A percentile compares a stretch with the other conserved stretches of the same genome.
Conservation (phyloP, 2,797 vertebrate genomes). For the Cottoperca gobio region DNA sequence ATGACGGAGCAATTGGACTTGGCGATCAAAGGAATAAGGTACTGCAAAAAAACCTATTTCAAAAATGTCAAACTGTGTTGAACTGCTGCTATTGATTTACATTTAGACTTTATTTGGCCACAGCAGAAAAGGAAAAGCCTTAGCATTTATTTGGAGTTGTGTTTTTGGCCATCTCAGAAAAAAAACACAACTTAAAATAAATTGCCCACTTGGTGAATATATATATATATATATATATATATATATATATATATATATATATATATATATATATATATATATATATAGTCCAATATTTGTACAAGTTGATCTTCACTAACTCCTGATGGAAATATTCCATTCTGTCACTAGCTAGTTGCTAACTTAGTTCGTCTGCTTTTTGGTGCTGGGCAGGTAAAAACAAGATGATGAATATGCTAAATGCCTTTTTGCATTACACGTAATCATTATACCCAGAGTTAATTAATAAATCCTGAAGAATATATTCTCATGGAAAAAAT, state of each 20-base stretch:
- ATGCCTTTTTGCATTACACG: background rate
- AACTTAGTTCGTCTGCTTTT: background rate
- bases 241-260: too few relatives aligned
- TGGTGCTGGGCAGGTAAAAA: background rate
- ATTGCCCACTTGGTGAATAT: background rate
- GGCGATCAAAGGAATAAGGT: conserved; percentile 87
- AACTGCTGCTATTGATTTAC: background rate
- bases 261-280: too few relatives aligned
- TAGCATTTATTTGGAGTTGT: background rate
- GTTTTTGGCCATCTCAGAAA: background rate
- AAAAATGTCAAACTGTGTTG: background rate
- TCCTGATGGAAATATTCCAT: too few relatives aligned
- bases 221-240: too few relatives aligned
- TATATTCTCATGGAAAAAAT: background rate
- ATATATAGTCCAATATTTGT: background rate
- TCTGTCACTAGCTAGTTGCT: too few relatives aligned
- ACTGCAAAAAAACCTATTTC: conserved; percentile 6
- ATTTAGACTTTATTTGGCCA: background rate
- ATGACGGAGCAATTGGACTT: conserved; percentile 85
- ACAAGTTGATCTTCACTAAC: too few relatives aligned
- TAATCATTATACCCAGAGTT: background rate
- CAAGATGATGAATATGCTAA: background rate
- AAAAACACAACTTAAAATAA: too few relatives aligned
- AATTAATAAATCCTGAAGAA: background rate
- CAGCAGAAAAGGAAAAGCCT: background rate